Evolutionary conservation across 2,113 vertebrate genomes (phyloP).

Genomic region (Ranitomeya variabilis): DNA sequence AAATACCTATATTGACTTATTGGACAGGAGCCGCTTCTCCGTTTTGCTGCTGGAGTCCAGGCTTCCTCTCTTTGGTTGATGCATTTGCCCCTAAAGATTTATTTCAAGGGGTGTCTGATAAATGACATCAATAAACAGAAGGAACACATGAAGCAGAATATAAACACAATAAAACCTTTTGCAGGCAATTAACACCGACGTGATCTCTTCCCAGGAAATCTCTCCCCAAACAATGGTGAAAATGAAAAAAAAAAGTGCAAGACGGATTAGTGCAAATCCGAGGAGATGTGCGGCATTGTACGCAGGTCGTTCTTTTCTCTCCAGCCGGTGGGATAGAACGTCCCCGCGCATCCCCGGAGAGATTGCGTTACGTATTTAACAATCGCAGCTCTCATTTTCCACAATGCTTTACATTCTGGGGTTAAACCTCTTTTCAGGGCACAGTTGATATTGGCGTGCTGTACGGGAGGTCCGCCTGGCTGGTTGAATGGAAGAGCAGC

Average conservation of each 20-base stretch:
- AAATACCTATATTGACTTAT: too few species aligned
- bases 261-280: slow-evolving; percentile 7
- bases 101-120: neutral
- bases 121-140: neutral
- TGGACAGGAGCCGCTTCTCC: too few species aligned
- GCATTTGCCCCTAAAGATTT: too few species aligned
- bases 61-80: neutral
- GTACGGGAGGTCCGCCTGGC: slow-evolving; percentile 36
- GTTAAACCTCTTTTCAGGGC: slow-evolving; percentile 19
- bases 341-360: neutral
- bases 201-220: neutral
- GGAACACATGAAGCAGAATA: neutral
- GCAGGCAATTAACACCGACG: neutral
- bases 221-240: neutral
- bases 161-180: neutral
- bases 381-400: neutral
- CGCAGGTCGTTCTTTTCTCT: neutral
- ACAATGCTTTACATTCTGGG: slow-evolving; percentile 32
- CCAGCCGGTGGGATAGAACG: neutral
- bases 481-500: slow-evolving; percentile 33
- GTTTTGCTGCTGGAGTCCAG: too few species aligned
- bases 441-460: slow-evolving; percentile 19
- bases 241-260: neutral
- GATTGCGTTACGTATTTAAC: slow-evolving; percentile 10
- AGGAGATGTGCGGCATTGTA: neutral